Conservation (phyloP, 2,113 vertebrate genomes). For the Ranitomeya variabilis region DNA sequence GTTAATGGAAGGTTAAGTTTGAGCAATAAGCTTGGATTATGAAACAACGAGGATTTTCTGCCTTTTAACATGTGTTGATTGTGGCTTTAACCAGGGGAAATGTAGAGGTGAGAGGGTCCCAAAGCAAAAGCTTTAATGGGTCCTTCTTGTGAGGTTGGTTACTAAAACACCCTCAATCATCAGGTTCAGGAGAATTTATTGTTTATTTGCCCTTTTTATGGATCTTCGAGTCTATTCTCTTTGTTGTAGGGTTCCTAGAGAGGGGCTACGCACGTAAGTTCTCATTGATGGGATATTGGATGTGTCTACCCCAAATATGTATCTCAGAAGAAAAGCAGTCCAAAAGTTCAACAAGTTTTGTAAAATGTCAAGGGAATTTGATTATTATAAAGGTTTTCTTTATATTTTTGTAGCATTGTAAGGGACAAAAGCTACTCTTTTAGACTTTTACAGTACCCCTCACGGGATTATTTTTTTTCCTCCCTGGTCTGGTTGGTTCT, state of each 20-base stretch:
- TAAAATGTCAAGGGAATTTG: too few species aligned
- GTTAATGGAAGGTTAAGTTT: slow-evolving; percentile 30
- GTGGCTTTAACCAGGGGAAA: not conserved
- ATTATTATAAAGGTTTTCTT: too few species aligned
- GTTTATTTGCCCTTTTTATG: not conserved
- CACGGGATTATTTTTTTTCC: too few species aligned
- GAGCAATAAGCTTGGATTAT: not conserved
- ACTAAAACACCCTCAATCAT: not conserved
- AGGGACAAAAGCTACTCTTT: too few species aligned
- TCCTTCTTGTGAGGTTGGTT: not conserved
- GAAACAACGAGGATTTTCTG: not conserved
- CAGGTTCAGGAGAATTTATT: not conserved
- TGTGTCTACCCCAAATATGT: too few species aligned
- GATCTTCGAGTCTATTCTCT: not conserved
- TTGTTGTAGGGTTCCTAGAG: not conserved
- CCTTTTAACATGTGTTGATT: not conserved
- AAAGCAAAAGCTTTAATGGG: not conserved
- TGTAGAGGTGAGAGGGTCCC: not conserved
- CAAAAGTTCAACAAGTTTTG: too few species aligned
- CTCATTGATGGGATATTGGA: too few species aligned
- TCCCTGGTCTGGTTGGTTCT: too few species aligned
- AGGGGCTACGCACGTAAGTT: too few species aligned
- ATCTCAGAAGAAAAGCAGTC: too few species aligned
- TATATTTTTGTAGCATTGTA: too few species aligned
- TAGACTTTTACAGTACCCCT: too few species aligned